These are phyloP conservation scores for Aleiodes alternator DNA, from an alignment of 2,888 invertebrate genomes.

Conservation along the genomic window DNA sequence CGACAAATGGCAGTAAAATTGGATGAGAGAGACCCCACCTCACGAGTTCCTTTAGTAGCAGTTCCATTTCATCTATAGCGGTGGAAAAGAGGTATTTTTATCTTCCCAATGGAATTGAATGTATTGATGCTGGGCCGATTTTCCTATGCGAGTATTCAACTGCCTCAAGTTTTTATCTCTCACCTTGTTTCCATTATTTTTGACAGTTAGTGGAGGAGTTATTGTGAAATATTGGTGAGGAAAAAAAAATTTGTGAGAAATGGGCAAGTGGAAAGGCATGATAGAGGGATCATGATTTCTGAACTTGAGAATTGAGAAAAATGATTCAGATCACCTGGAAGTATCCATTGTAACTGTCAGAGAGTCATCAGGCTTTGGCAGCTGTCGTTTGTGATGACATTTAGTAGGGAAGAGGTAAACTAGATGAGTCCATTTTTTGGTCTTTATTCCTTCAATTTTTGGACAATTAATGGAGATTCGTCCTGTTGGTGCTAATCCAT, in stretches of 20 bases:
- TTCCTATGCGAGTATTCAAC: conserved; percentile 47
- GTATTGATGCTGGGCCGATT: conserved; percentile 39
- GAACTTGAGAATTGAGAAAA: not conserved
- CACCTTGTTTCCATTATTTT: conserved; percentile 20
- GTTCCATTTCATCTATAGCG: conserved; percentile 42
- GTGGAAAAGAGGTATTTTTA: conserved; percentile 27
- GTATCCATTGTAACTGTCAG: conserved; percentile 5
- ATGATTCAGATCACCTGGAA: not conserved
- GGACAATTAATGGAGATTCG: not conserved
- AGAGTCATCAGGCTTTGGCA: conserved; percentile 17
- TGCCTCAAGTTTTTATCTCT: conserved; percentile 35
- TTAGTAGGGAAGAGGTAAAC: not conserved
- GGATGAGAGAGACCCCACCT: conserved; percentile 40
- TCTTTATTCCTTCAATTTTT: too few relatives aligned
- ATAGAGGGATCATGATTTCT: conserved; percentile 1
- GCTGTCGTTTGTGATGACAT: conserved; percentile 34
- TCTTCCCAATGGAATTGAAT: conserved; percentile 13
- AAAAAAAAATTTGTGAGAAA: conserved; percentile 6
- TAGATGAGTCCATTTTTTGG: too few relatives aligned
- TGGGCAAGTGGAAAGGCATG: not conserved
- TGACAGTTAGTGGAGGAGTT: conserved; percentile 27
- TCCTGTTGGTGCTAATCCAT: not conserved
- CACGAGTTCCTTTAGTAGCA: conserved; percentile 34
- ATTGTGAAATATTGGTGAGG: conserved; percentile 14
- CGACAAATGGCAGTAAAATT: conserved; percentile 46